Base-by-base conservation (phyloP, 2,113 vertebrate genomes). In the Varanus salvator region DNA sequence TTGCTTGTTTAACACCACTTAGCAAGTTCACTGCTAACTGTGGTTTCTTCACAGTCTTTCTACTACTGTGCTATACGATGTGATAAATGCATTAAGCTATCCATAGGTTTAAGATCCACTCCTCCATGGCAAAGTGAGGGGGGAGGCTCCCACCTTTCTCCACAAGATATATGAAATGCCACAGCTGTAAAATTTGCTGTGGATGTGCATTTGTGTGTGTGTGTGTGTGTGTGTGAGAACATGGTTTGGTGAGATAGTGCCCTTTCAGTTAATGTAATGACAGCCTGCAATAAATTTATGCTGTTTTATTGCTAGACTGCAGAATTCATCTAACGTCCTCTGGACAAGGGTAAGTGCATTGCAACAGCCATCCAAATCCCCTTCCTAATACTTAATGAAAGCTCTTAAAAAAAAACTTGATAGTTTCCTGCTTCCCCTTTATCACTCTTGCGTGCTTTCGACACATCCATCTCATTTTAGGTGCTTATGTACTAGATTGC, bases 221-320 rank as follows among this genome's bases (percentile, higher is more conserved):
- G 21, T 66, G 80, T 25, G 11, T 23, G 19, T 34, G 6, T 15
- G 54, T 44, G 25, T 48, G 74, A 50, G 66, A 71, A 85, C 14
- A 14, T 69, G 76, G 44, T 48, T 87, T 54, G n/a, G 48, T 80
- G 76, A 80, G 74, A 23, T 78, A 69, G 44, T 80, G 76, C 27
- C 77, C 74, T 78, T 87, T 87, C 76, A 71, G 77, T 80, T 80
- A 80, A 87, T 80, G 29, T 52, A 66, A 78, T 78, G 76, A 80
- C 86, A 87, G 44, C 76, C 23, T 0, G 23, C 31, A 12, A 87
- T 71, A 80, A 80, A 17, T 52, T 48, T 94, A 34, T 81, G 84
- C 77, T 93, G 78, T 86, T 95, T 92, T 95, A 92, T 92, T 94
- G 89, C 88, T 54, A 92, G 92, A 94, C 91, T 88, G 87, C 11